Evolutionary conservation across 2,113 vertebrate species (phyloP).

Genomic region (Hydrochoerus hydrochaeris): DNA sequence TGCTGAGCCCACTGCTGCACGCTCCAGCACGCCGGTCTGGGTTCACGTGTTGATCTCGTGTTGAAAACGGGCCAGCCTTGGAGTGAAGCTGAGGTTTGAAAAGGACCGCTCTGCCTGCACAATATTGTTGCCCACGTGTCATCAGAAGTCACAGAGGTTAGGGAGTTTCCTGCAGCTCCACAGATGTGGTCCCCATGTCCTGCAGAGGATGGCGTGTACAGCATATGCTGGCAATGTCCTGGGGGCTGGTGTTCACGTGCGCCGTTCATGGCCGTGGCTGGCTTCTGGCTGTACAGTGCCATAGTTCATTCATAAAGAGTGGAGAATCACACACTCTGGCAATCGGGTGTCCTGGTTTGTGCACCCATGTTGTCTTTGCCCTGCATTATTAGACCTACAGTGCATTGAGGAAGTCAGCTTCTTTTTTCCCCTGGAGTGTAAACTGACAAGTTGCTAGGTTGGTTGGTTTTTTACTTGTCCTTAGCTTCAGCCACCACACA

Average conservation of each 20-base stretch:
- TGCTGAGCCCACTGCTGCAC: background rate
- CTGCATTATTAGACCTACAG: background rate
- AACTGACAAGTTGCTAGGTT: background rate
- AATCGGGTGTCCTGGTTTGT: background rate
- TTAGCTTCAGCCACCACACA: background rate
- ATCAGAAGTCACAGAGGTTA: too few species aligned
- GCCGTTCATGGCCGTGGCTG: too few species aligned
- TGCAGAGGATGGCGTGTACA: background rate
- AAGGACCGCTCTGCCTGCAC: too few species aligned
- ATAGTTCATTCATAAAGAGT: background rate
- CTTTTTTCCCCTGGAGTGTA: background rate
- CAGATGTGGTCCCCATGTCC: background rate
- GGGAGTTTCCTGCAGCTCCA: background rate
- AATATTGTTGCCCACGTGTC: background rate
- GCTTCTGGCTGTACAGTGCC: background rate
- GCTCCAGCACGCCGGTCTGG: background rate
- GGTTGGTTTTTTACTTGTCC: background rate
- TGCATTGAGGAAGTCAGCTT: background rate
- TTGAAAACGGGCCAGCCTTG: background rate
- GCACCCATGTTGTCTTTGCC: too few species aligned
- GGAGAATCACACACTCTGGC: background rate
- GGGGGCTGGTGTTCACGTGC: too few species aligned
- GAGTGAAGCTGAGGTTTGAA: background rate
- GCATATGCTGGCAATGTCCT: background rate
- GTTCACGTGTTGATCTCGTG: background rate